Evolutionary conservation across 2,113 vertebrate species (phyloP).

Genomic region (Ariopsis seemanni): DNA sequence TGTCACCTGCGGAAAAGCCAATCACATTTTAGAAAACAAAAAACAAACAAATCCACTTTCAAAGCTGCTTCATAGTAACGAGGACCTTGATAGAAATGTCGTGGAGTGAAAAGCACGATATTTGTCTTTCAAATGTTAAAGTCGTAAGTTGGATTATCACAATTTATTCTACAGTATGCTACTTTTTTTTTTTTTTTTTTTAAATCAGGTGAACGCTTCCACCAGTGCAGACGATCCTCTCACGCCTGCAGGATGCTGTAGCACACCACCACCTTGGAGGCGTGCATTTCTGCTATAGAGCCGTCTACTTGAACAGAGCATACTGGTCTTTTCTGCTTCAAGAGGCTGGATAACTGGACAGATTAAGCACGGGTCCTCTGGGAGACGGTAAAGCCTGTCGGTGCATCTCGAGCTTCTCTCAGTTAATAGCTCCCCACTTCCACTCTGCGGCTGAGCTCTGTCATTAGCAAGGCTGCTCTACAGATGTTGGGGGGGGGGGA

Average conservation of each 20-base stretch:
- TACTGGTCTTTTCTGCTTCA: conserved; percentile 2
- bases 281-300: not conserved
- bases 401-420: conserved; percentile 24
- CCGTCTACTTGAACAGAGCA: not conserved
- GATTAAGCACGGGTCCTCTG: conserved; percentile 35
- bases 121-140: too few relatives aligned
- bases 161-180: not conserved
- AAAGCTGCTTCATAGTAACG: too few relatives aligned
- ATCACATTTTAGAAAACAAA: too few relatives aligned
- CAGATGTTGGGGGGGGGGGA: conserved; percentile 39
- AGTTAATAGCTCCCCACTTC: conserved; percentile 38
- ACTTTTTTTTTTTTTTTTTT: too few relatives aligned
- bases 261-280: not conserved
- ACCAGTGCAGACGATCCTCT: not conserved
- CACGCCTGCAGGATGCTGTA: not conserved
- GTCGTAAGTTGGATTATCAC: not conserved
- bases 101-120: too few relatives aligned
- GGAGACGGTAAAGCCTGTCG: conserved; percentile 7
- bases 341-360: conserved; percentile 39
- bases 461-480: conserved; percentile 44
- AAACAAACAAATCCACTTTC: too few relatives aligned
- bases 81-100: too few relatives aligned
- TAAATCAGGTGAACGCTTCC: not conserved
- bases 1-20: too few relatives aligned
- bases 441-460: conserved; percentile 23